A percentile compares a stretch with the other conserved stretches of the same genome.
These are phyloP conservation scores for Glomeris maerens DNA, from an alignment of 1,140 invertebrate species.

Conservation along the genomic window DNA sequence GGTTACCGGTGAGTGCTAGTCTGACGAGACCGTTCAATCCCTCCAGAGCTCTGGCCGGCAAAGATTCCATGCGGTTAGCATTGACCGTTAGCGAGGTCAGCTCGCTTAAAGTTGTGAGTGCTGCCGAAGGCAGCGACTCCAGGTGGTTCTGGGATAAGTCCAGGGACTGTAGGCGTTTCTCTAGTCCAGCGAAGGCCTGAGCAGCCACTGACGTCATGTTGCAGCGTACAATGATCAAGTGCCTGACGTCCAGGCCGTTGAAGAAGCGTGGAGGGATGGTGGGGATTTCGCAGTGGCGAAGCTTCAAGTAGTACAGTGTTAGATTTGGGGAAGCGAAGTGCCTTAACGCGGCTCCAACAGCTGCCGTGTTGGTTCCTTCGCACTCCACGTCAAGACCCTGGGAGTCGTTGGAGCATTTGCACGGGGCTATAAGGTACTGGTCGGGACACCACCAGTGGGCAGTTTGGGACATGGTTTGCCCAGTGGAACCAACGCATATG, in stretches of 20 bases:
- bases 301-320: conserved; percentile 65
- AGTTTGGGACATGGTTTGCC: no score
- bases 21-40: conserved; percentile 20
- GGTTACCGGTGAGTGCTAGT: conserved; percentile 21
- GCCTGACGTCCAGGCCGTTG: conserved; percentile 67
- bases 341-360: conserved; percentile 57
- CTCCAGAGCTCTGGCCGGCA: conserved; percentile 18
- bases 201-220: neutral
- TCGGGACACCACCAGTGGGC: no score
- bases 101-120: conserved; percentile 15
- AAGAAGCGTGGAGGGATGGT: conserved; percentile 71
- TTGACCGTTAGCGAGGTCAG: conserved; percentile 20
- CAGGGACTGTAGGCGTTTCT: conserved; percentile 17
- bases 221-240: conserved; percentile 69
- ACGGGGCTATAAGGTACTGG: no score
- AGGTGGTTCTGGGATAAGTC: conserved; percentile 23
- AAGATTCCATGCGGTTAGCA: conserved; percentile 20
- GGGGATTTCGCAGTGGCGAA: conserved; percentile 63
- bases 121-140: conserved; percentile 16
- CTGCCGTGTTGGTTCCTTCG: conserved; percentile 58
- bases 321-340: conserved; percentile 48
- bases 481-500: no score
- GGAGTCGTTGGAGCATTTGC: conserved; percentile 64
- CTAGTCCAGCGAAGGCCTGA: neutral
- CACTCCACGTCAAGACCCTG: conserved; percentile 71